Evolutionary conservation across 1,140 invertebrate genomes (phyloP).

Genomic region (Halictus rubicundus): DNA sequence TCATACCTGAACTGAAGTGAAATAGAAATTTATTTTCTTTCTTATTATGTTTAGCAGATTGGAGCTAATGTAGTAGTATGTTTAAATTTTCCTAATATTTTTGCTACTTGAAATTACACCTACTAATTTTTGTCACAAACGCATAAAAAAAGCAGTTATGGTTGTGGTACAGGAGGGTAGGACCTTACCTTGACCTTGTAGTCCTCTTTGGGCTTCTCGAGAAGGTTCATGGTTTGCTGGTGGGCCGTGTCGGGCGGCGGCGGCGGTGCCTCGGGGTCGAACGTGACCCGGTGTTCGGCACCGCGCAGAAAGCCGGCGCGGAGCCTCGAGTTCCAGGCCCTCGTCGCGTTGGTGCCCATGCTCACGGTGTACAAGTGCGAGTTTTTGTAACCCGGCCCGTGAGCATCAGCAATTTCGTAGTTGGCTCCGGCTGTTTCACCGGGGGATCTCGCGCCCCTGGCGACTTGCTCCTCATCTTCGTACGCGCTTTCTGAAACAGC

Average conservation of each 20-base stretch:
- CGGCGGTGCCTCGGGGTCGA: constrained; percentile 74
- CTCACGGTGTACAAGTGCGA: constrained; percentile 48
- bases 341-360: constrained; percentile 63
- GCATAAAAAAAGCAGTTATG: too few species aligned
- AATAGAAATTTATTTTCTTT: too few species aligned
- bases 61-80: too few species aligned
- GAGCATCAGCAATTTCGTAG: constrained; percentile 68
- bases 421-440: constrained; percentile 69
- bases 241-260: constrained; percentile 60
- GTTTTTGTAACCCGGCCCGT: constrained; percentile 21
- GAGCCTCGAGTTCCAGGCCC: constrained; percentile 41
- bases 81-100: too few species aligned
- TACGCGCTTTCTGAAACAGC: constrained; percentile 75
- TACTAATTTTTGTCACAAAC: too few species aligned
- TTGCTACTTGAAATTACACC: too few species aligned
- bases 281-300: constrained; percentile 70
- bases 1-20: too few species aligned
- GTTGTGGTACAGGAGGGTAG: too few species aligned
- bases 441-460: constrained; percentile 67
- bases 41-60: too few species aligned
- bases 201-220: constrained; percentile 80
- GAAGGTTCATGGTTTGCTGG: constrained; percentile 70
- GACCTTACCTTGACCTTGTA: constrained; percentile 82
- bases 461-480: constrained; percentile 76
- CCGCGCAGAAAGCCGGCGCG: constrained; percentile 69